Base-by-base conservation (phyloP, 2,797 vertebrate genomes). In the Pitangus sulphuratus region DNA sequence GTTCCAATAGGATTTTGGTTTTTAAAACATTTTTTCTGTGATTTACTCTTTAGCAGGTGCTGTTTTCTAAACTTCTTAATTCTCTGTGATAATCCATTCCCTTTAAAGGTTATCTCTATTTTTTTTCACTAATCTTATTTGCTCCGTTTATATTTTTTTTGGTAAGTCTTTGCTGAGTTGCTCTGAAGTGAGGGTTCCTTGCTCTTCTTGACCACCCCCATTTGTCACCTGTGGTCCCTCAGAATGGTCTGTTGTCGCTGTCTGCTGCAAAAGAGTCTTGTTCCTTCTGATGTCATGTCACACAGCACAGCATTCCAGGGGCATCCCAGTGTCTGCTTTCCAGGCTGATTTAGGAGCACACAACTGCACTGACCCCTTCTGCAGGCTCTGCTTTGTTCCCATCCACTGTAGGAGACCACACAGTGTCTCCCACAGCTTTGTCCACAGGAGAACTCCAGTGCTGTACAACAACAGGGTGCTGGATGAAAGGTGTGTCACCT, bases 321-420 rank as follows among this genome's bases (percentile, higher is more conserved):
- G n/a, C 28, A 40, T 70, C 47, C 61, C 82, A 22, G 0, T 20
- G 37, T 15, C 26, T 62, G 45, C 28, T 84, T 48, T 37, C 28
- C 31, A 15, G 8, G 28, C 0, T 20, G 25, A 2, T 69, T 45
- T 7, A 24, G 54, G 65, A 89, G 48, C 35, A 20, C 12, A 0
- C 11, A 14, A 53, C 47, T 35, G 35, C 2, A 1, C 3, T 28
- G 54, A 37, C 37, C 21, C 20, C n/a, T 68, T 26, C 40, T 28
- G 11, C 2, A 1, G 30, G 3, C 42, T 33, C 42, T 12, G 35
- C 60, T 69, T 30, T 14, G 0, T 47, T 68, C 60, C 51, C 20
- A 0, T 31, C 6, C 8, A 0, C 42, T 26, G 26, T 10, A 18
- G 65, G 35, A 56, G 5, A 15, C 11, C 15, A 2, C 13, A 1